These are phyloP conservation scores for Clamator glandarius DNA, from an alignment of 2,797 vertebrate genomes.

Conservation along the genomic window DNA sequence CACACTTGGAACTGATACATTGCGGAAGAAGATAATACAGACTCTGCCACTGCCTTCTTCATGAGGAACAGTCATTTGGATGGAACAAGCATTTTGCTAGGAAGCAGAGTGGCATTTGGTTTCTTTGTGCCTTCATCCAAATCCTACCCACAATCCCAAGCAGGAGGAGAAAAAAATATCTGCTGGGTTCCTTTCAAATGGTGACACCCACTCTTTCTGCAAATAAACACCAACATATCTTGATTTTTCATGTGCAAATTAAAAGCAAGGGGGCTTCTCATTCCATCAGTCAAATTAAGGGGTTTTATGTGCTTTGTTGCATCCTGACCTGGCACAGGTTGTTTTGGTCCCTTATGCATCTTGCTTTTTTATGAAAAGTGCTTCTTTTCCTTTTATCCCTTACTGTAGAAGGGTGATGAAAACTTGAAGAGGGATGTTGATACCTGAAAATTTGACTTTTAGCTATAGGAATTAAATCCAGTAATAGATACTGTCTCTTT, in stretches of 20 bases:
- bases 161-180: background rate
- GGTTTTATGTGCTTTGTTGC: background rate
- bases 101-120: background rate
- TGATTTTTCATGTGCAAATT: background rate
- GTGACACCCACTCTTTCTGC: background rate
- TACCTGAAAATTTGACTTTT: background rate
- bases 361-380: background rate
- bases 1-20: rapidly evolving
- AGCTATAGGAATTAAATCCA: background rate
- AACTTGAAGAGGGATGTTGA: background rate
- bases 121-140: background rate
- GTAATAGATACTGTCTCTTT: background rate
- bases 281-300: background rate
- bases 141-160: background rate
- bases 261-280: background rate
- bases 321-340: background rate
- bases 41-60: background rate
- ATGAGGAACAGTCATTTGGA: background rate
- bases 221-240: background rate
- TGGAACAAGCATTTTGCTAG: background rate
- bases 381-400: background rate
- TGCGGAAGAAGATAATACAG: background rate
- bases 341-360: background rate
- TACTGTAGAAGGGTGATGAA: background rate
- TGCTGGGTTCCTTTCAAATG: background rate